Evolutionary conservation across 1,140 invertebrate species (phyloP).

Genomic region (Drosophila tsacasi): DNA sequence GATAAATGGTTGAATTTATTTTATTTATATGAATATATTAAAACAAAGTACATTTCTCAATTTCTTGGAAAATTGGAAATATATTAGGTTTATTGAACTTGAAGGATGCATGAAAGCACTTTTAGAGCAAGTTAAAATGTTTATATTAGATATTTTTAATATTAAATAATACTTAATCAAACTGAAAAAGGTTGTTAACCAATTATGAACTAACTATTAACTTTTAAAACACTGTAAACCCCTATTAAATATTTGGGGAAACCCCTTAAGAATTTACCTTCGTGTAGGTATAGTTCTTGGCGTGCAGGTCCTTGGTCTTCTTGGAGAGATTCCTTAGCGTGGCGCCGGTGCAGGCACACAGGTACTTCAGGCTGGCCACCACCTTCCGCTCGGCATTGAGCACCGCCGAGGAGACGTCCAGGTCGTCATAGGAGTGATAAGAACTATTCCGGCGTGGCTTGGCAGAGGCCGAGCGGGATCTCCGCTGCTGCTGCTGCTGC

Average conservation of each 20-base stretch:
- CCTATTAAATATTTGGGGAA: neutral
- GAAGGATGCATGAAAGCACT: neutral
- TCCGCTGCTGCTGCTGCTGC: slow-evolving; percentile 37
- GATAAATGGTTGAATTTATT: neutral
- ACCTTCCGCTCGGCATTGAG: slow-evolving; percentile 75
- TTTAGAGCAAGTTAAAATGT: too few relatives aligned
- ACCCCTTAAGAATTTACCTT: slow-evolving; percentile 65
- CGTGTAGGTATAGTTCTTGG: slow-evolving; percentile 80
- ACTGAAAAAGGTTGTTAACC: too few relatives aligned
- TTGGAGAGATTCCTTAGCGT: slow-evolving; percentile 80
- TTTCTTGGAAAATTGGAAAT: neutral
- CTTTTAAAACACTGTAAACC: too few relatives aligned
- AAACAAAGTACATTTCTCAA: neutral
- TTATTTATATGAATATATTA: neutral
- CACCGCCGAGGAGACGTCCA: slow-evolving; percentile 69
- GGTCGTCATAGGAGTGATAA: slow-evolving; percentile 79
- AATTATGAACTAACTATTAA: neutral
- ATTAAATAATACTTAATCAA: neutral
- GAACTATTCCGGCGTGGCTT: slow-evolving; percentile 72
- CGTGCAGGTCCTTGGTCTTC: slow-evolving; percentile 81
- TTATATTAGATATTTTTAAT: neutral
- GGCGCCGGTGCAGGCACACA: slow-evolving; percentile 80
- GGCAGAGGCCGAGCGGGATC: slow-evolving; percentile 59
- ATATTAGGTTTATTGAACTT: neutral
- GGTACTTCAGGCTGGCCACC: slow-evolving; percentile 77